Evolutionary conservation across 1,140 invertebrate species (phyloP), one percentile per base, ranked within the genome.

Genomic region (Brachionus sp.): DNA sequence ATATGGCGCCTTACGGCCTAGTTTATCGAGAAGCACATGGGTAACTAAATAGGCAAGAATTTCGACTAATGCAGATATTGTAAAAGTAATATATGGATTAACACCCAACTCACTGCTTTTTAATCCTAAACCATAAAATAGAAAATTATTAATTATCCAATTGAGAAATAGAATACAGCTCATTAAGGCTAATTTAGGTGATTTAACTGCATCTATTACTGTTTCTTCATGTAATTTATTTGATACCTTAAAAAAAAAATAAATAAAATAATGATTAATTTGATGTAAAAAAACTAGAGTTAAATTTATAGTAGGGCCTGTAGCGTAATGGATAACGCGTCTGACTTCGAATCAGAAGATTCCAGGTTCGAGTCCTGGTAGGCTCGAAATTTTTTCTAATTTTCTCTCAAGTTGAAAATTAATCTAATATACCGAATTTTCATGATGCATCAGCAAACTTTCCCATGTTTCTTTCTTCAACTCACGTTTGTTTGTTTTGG

Each of bases 401-500:
- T 16, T 50, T 50, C 16, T 2, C 16, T 19, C 7, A 53, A 46
- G 23, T 13, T 44, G 57, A 80, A 50, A 53, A 33, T 23, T 80
- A 4, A 4, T 3, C 2, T 46, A 10, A 46, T 16, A 19, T 70
- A 70, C 66, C 42, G 70, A 75, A 75, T 46, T 13, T n/a, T 75
- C 70, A 75, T 75, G 70, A 23, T 44, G 39, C 25, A 75, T 46
- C 16, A 75, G 25, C 19, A 75, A 19, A 25, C 44, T 44, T 75
- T 75, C 1, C 80, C 80, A 83, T 6, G 44, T 50, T 50, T 83
- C 64, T 19, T 70, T 12, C 7, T 75, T 70, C 3, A 70, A 73
- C 16, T 39, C 25, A 12, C 84, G 84, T 23, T 85, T 85, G 68
- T 87, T 87, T 9, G 85, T 84, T 19, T 84, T 80, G 0, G 86